Evolutionary conservation across 2,797 vertebrate species (phyloP), one percentile per base, ranked within the genome.

Genomic region (Pseudomugil tenellus): DNA sequence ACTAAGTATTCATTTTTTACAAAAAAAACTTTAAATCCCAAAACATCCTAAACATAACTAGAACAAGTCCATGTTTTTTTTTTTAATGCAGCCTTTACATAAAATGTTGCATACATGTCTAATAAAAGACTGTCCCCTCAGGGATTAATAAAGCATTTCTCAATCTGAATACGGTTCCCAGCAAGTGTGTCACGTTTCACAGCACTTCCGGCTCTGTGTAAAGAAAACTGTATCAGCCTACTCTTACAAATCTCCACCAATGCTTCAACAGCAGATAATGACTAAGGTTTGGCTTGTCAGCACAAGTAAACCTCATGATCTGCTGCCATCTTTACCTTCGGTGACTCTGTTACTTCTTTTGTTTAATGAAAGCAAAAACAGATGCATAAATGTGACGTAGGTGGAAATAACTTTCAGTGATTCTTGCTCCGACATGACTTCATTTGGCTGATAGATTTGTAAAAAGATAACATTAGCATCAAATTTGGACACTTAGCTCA

Each of bases 261-360:
- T 14, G 51, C 51, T 63, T n/a, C 51, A 19, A 28, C 29, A 67
- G 17, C 21, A 58, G 63, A 49, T 4, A 49, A 19, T n/a, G 9
- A 58, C 26, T 34, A 19, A 58, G 39, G 34, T 57, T 76, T 61
- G 46, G 41, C 49, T 34, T 0, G 31, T 52, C 17, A 31, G 34
- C 59, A 70, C 3, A 26, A 69, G 31, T 11, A 70, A 48, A 70
- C 39, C 35, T 41, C 56, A 63, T 17, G 19, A 62, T 62, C 14
- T 63, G 26, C 35, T 51, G 58, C 26, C 52, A 61, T 21, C 19
- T 66, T 60, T n/a, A 57, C 55, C 39, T 34, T 62, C 13, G 66
- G 39, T n/a, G 19, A 51, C 5, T 58, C 14, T 49, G 41, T 26
- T 43, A 46, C 59, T 65, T 51, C 5, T 59, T 63, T 31, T 58